These are phyloP conservation scores for Cephus rjabovi DNA, from an alignment of 2,888 invertebrate species.

Conservation along the genomic window DNA sequence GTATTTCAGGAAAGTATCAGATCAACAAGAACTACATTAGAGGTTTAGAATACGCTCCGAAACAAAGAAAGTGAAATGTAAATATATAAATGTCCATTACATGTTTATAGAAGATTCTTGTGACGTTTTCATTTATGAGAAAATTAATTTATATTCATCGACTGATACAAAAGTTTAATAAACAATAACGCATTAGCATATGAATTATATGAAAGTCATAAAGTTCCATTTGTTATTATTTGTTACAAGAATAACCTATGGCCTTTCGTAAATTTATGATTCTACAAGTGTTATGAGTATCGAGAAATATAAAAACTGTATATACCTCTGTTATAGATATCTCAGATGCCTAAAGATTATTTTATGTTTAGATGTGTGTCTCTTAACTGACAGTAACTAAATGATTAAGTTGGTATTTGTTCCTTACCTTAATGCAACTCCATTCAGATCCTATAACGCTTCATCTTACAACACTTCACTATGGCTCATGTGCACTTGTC, in stretches of 20 bases:
- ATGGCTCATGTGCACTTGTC: background rate
- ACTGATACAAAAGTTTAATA: background rate
- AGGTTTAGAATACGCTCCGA: slow-evolving; percentile 81
- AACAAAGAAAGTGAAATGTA: slow-evolving; percentile 72
- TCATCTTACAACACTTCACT: background rate
- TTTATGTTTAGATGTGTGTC: background rate
- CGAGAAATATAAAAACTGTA: background rate
- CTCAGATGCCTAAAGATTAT: background rate
- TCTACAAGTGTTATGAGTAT: background rate
- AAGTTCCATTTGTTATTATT: background rate
- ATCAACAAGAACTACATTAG: slow-evolving; percentile 81
- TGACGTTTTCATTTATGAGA: background rate
- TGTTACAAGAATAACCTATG: background rate
- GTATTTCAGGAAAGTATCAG: slow-evolving; percentile 77
- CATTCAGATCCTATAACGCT: background rate
- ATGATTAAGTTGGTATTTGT: background rate
- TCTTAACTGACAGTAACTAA: background rate
- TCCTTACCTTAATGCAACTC: background rate
- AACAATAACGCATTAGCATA: background rate
- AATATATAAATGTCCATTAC: background rate
- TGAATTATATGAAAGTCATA: background rate
- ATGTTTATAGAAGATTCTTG: background rate
- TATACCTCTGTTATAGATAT: background rate
- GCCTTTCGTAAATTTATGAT: background rate
- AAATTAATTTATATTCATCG: background rate